Conservation (phyloP, 2,888 invertebrate genomes). For the Litoditis marina region DNA sequence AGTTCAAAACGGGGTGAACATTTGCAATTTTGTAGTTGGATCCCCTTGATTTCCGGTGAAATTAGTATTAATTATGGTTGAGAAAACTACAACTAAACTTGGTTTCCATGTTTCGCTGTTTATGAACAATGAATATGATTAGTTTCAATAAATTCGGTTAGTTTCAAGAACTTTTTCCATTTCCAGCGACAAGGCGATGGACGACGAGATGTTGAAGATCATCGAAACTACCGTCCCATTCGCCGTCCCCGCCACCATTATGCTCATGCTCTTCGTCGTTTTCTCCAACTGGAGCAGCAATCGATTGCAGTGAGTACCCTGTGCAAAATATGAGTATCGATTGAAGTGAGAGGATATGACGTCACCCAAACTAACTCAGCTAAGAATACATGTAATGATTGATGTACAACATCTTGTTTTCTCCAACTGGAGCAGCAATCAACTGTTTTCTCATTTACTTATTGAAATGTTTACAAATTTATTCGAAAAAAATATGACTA, state of each 20-base stretch:
- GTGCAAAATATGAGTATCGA: too few relatives aligned
- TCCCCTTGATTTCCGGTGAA: too few relatives aligned
- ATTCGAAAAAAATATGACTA: neutral
- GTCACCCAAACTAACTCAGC: too few relatives aligned
- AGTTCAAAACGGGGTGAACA: too few relatives aligned
- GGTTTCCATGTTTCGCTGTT: too few relatives aligned
- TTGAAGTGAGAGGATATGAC: too few relatives aligned
- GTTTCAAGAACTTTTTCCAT: neutral
- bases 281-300: slow-evolving; percentile 53
- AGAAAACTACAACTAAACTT: too few relatives aligned
- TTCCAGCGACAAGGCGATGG: slow-evolving; percentile 60
- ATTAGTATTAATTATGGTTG: too few relatives aligned
- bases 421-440: slow-evolving; percentile 51
- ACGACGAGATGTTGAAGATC: slow-evolving; percentile 59
- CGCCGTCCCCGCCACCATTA: slow-evolving; percentile 56
- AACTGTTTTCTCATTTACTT: slow-evolving; percentile 46
- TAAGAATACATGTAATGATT: too few relatives aligned
- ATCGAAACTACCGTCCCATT: slow-evolving; percentile 59
- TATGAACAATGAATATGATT: neutral
- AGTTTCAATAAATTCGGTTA: neutral
- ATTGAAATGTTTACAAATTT: neutral
- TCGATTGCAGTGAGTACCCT: slow-evolving; percentile 37
- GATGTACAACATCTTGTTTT: too few relatives aligned
- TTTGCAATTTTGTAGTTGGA: too few relatives aligned
- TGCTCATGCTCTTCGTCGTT: slow-evolving; percentile 58